Conservation (phyloP, 2,797 vertebrate species). For the Alexandromys oeconomus region DNA sequence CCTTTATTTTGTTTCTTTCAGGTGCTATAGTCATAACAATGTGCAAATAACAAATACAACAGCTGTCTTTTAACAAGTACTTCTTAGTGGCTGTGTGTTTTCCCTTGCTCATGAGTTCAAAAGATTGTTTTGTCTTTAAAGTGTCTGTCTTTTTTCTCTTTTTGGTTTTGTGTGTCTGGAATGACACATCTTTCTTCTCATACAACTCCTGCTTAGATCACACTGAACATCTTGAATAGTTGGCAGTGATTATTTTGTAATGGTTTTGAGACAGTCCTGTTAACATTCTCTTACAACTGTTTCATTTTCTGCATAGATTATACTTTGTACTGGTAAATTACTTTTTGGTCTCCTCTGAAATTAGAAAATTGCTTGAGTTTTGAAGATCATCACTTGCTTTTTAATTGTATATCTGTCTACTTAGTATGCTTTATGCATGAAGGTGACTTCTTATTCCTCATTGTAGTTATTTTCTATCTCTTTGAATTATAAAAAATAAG, state of each 20-base stretch:
- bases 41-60: neutral
- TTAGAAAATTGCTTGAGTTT: neutral
- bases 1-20: neutral
- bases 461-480: slow-evolving; percentile 16
- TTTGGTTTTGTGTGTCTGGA: neutral
- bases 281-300: neutral
- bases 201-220: neutral
- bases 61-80: neutral
- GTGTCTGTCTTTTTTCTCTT: neutral
- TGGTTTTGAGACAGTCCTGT: neutral
- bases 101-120: neutral
- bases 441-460: neutral
- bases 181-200: neutral
- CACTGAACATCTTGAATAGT: neutral
- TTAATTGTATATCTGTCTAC: neutral
- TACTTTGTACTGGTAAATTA: neutral
- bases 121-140: neutral
- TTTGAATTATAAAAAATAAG: slow-evolving; percentile 2
- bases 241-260: slow-evolving; percentile 10
- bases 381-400: neutral
- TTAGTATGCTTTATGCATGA: neutral
- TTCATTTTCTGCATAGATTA: neutral
- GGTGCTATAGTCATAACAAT: neutral
- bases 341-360: neutral
- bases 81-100: neutral